A percentile compares a stretch with the other conserved stretches of the same genome.
These are phyloP conservation scores for Graptemys geographica DNA, from an alignment of 2,797 vertebrate genomes.

Conservation along the genomic window DNA sequence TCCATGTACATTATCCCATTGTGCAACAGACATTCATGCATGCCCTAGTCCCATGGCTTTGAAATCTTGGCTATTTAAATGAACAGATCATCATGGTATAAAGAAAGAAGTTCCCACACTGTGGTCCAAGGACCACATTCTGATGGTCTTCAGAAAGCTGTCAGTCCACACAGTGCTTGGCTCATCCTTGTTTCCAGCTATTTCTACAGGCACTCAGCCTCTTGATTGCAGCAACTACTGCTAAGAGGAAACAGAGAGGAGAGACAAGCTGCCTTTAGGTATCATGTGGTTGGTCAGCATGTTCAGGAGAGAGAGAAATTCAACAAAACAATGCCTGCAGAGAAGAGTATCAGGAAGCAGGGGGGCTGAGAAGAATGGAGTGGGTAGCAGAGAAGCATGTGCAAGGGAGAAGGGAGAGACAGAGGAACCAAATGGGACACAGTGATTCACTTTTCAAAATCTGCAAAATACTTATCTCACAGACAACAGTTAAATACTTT, in stretches of 20 bases:
- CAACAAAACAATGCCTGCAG: neutral
- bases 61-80: neutral
- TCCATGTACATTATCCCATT: neutral
- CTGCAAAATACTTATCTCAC: neutral
- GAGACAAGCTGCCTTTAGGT: neutral
- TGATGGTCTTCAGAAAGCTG: neutral
- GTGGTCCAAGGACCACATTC: neutral
- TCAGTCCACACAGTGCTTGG: fast-evolving
- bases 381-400: neutral
- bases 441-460: fast-evolving
- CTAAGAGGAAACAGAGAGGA: fast-evolving
- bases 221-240: neutral
- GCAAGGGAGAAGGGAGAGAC: neutral
- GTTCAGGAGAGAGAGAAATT: neutral
- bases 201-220: neutral
- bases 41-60: neutral
- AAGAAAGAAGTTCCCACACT: neutral
- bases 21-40: fast-evolving
- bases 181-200: neutral
- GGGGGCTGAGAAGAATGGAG: neutral
- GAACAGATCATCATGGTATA: neutral
- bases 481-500: no score
- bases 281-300: neutral
- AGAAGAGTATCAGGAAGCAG: neutral
- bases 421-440: neutral